Base-by-base conservation (phyloP, 2,113 vertebrate genomes). In the Xiphias gladius region DNA sequence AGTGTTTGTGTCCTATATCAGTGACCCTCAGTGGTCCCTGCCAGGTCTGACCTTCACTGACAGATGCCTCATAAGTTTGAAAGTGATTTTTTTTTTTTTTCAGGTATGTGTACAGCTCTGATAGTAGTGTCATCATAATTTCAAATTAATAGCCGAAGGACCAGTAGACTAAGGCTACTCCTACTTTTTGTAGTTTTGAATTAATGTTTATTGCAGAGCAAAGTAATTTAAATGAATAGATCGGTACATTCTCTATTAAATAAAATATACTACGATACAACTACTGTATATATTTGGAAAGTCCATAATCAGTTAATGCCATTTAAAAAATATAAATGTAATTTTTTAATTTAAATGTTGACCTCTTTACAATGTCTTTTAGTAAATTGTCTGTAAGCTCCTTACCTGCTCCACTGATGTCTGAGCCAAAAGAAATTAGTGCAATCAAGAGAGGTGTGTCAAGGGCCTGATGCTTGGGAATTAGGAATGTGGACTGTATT, bases 1-100 rank as follows among this genome's bases (percentile, higher is more conserved):
- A 28, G 43, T 57, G 61, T 83, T 81, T 79, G 68, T 79, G 71
- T 80, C 77, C 22, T 32, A 22, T 54, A 55, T 61, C 61, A 62
- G 26, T 81, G 90, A 85, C 78, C 83, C 73, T 52, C 61, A 22
- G 11, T 30, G 68, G 4, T 48, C 69, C 63, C 62, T 17, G 62
- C 71, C 57, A 41, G 13, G 12, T 75, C n/a, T 67, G 66, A 79
- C 68, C 67, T 59, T 62, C 14, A 4, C 5, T 65, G 57, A 64
- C 70, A 24, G 76, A 57, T 43, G 55, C 68, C 43, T 65, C 17
- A 39, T 24, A 28, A 35, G 32, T 35, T 3, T 35, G 32, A 35
- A 35, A 35, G 22, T 26, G n/a, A n/a, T n/a, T n/a, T n/a, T n/a
- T 11, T 24, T 5, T 22, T 19, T 1, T 26, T 43, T 46, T 43